A percentile compares a stretch with the other conserved stretches of the same genome.
phyloP scores from a whole-genome alignment of 2,888 invertebrate genomes.

The Tetragonula carbonaria region DNA sequence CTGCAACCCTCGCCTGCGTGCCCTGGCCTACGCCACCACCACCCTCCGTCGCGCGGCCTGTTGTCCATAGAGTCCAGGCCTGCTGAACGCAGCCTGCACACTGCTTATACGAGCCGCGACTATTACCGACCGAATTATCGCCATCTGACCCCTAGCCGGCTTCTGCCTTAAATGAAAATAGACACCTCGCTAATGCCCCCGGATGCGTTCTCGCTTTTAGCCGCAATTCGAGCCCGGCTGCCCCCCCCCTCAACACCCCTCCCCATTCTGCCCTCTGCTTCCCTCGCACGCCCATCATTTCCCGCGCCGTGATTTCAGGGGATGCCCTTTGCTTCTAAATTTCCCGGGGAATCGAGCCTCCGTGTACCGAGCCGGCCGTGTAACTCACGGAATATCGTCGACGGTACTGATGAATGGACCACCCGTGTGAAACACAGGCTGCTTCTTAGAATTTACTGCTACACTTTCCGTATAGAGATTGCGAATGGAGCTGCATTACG shows the following conservation, averaged over 20 bases:
- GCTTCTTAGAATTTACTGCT: not conserved
- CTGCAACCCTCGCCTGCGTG: not conserved
- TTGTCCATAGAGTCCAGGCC: conserved; percentile 28
- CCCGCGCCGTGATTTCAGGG: conserved; percentile 29
- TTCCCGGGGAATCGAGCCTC: conserved; percentile 29
- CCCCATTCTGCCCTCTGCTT: not conserved
- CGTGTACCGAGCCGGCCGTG: not conserved
- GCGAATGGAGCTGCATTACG: not conserved
- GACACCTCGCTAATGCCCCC: conserved; percentile 66
- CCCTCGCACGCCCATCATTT: not conserved
- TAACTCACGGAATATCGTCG: not conserved
- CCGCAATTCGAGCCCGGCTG: conserved; percentile 51
- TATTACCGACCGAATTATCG: conserved; percentile 71
- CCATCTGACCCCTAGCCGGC: conserved; percentile 66
- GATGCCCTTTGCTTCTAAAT: conserved; percentile 19
- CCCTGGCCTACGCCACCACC: not conserved
- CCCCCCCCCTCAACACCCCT: not conserved
- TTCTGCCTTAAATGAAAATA: conserved; percentile 71
- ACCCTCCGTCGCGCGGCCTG: conserved; percentile 1
- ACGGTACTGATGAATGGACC: not conserved
- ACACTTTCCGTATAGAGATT: not conserved
- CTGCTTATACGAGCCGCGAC: conserved; percentile 63
- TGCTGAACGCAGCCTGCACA: conserved; percentile 53
- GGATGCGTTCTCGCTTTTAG: conserved; percentile 66
- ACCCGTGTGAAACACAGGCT: not conserved